Percentiles rank a stretch among this genome's conserved stretches.
phyloP scores from a whole-genome alignment of 2,888 invertebrate genomes.

The Cantharis nigra region DNA sequence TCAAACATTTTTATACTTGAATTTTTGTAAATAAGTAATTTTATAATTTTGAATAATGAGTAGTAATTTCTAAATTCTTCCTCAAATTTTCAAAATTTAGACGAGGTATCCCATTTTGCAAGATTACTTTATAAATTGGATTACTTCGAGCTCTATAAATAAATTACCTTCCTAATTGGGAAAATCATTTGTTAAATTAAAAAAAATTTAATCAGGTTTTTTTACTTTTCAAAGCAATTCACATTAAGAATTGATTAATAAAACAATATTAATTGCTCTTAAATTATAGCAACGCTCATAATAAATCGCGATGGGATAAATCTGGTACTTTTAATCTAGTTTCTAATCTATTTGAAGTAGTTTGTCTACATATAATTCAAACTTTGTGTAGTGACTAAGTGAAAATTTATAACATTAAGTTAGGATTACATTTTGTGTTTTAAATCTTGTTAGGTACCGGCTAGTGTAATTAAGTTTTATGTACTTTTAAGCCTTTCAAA shows the following conservation, averaged over 20 bases:
- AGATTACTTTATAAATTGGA: background rate
- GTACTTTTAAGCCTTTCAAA: conserved; percentile 21
- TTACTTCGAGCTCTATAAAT: background rate
- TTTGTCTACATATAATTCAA: background rate
- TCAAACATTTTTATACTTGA: too few species aligned
- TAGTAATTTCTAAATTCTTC: too few species aligned
- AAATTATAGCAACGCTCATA: background rate
- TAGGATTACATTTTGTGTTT: conserved; percentile 2
- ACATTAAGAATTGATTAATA: background rate
- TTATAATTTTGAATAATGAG: too few species aligned
- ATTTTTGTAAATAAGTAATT: too few species aligned
- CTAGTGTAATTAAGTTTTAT: conserved; percentile 21
- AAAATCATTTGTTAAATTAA: background rate
- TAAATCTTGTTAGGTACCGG: conserved; percentile 6
- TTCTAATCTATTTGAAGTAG: background rate
- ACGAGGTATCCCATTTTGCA: background rate
- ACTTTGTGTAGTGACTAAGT: background rate
- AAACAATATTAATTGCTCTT: background rate
- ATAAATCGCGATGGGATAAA: background rate
- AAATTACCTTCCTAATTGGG: background rate
- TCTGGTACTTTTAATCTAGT: background rate
- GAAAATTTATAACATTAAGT: conserved; percentile 1
- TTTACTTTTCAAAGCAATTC: background rate
- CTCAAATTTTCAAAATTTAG: background rate
- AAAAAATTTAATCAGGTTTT: background rate